These are phyloP conservation scores for Orthonyx spaldingii DNA, from an alignment of 2,113 vertebrate genomes.

Conservation along the genomic window DNA sequence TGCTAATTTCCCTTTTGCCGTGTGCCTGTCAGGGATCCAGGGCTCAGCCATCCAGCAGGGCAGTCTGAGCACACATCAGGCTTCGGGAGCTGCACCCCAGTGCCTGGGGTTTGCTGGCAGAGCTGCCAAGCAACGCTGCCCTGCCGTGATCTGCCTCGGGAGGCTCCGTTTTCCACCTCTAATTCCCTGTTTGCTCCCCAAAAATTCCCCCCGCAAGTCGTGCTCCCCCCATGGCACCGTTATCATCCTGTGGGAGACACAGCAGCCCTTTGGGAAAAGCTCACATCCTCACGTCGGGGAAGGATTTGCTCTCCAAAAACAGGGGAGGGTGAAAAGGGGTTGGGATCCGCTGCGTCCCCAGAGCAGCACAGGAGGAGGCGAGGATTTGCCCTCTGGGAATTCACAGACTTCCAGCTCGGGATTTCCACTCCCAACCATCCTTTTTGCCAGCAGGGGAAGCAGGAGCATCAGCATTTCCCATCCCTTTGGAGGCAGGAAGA, in stretches of 20 bases:
- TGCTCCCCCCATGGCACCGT: neutral
- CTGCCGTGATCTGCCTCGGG: neutral
- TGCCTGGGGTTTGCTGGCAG: neutral
- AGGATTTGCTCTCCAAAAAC: neutral
- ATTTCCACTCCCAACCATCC: neutral
- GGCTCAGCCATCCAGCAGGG: constrained; percentile 7
- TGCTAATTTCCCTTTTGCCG: constrained; percentile 22
- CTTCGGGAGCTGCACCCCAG: constrained; percentile 3
- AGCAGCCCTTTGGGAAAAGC: neutral
- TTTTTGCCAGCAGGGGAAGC: neutral
- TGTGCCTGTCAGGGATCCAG: neutral
- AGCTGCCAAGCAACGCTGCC: neutral
- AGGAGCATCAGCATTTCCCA: neutral
- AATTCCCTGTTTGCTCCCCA: neutral
- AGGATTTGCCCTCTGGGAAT: neutral
- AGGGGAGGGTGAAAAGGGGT: neutral
- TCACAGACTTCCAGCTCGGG: neutral
- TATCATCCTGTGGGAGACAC: rapidly evolving
- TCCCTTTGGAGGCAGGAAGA: neutral
- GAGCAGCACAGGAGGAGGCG: no score
- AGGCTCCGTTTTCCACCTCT: rapidly evolving
- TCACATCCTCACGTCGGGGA: neutral
- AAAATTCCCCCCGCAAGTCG: neutral
- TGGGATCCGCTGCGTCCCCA: neutral
- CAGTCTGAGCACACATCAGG: neutral